These are phyloP conservation scores for Pachyramphus minor DNA, from an alignment of 2,113 vertebrate species.

Conservation along the genomic window DNA sequence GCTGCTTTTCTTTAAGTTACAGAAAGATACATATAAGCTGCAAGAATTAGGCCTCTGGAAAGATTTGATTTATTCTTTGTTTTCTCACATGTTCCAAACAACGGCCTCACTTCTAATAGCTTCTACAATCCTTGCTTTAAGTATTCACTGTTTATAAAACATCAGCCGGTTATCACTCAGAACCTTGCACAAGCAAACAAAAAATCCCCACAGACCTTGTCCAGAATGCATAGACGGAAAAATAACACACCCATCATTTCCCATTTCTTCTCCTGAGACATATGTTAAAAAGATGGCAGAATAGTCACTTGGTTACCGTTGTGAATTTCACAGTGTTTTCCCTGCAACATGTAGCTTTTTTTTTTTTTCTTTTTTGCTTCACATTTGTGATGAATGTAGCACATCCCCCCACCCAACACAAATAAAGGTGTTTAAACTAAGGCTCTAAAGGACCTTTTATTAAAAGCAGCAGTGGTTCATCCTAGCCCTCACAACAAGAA, in stretches of 20 bases:
- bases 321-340: constrained; percentile 81
- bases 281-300: constrained; percentile 73
- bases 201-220: constrained; percentile 66
- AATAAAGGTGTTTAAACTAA: constrained; percentile 42
- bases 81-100: background rate
- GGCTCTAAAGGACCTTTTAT: constrained; percentile 54
- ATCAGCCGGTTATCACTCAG: constrained; percentile 23
- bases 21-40: constrained; percentile 66
- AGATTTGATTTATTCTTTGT: constrained; percentile 26
- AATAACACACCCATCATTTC: constrained; percentile 62
- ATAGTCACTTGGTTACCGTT: constrained; percentile 73
- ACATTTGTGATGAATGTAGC: constrained; percentile 63
- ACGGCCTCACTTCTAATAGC: constrained; percentile 35
- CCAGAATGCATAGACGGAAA: constrained; percentile 73
- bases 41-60: constrained; percentile 64
- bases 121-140: constrained; percentile 42
- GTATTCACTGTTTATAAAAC: constrained; percentile 52
- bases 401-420: background rate
- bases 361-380: constrained; percentile 58
- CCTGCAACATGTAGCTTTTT: constrained; percentile 63
- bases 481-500: constrained; percentile 45
- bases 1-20: constrained; percentile 69
- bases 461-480: constrained; percentile 59
- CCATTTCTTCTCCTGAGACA: constrained; percentile 73
- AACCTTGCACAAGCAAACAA: constrained; percentile 65